Base-by-base conservation (phyloP, 2,888 invertebrate species). In the Spisula subtruncata region DNA sequence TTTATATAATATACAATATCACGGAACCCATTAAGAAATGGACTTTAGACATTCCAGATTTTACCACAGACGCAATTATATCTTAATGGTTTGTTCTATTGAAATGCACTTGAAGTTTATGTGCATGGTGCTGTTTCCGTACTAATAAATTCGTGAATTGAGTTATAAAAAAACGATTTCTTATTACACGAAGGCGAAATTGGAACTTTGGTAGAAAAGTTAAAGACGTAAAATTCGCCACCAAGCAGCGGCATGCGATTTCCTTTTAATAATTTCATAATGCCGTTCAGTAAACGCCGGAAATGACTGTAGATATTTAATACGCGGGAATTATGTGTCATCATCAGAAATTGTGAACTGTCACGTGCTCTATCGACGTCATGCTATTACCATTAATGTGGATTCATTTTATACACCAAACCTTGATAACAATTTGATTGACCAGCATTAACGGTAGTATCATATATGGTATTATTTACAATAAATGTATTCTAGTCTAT, bases 371-470 rank as follows among this genome's bases (percentile, higher is more conserved):
- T 66, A 0, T 0, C 25, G 60, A 66, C 60, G 60, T 66, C 60
- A 66, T 25, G 60, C 60, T 66, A 66, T 25, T 66, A 66, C 60
- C 60, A 66, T 66, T 60, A 66, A 66, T 66, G 60, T n/a, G 10
- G 60, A 25, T 25, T 66, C 10, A n/a, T 66, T 66, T 66, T n/a
- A 56, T 56, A n/a, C 60, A 66, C 2, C 6, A 66, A n/a, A 25
- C 25, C 60, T 1, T 25, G 20, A 66, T 25, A 51, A 51, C 51
- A 51, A 51, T 16, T 51, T 6, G 12, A 51, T 16, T 16, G 16
- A 16, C 51, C 51, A 51, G 14, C 6, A 14, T 10, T 14, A 66
- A 66, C 6, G 25, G 25, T 25, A 10, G 8, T 66, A 66, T 25
- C 60, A 25, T 66, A 66, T 25, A 41, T 8, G 8, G 25, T 66